Base-by-base conservation (phyloP, 2,888 invertebrate genomes). In the Alloplasta piceator region DNA sequence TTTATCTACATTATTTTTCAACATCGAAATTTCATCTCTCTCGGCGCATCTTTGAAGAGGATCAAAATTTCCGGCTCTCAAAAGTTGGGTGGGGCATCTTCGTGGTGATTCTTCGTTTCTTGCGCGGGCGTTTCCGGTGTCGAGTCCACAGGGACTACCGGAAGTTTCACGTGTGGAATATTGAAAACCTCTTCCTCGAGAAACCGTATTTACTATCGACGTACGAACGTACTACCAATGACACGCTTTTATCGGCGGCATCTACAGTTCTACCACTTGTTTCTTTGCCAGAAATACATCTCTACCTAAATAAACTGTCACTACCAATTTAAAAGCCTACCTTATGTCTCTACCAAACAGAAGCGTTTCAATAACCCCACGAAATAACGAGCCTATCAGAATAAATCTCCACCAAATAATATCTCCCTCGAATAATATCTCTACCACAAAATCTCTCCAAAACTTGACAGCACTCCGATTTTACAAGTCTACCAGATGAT, bases 141-240 rank as follows among this genome's bases (percentile, higher is more conserved):
- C 16, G 38, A n/a, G 39, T 26, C 26, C 39, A 55, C 43, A 36
- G 50, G 9, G 7, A 52, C 61, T 68, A 74, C 52, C 78, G 78
- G 78, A 78, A 78, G 71, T 67, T 39, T 55, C 78, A 55, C 66
- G 48, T 48, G 46, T 36, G 12, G 81, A 81, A 81, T 81, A 81
- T 70, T 58, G 70, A 81, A 55, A 73, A 60, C 67, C 64, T 52
- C 26, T 26, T 26, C 26, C 26, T 64, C 55, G 58, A 75, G 50
- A 14, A 26, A 46, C 38, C 66, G n/a, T 16, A 61, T 6, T 52
- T 36, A 7, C 36, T 64, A 50, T 64, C 52, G 46, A 74, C n/a
- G 41, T 43, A 71, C 66, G 55, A 80, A 43, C 60, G 66, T 46
- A 55, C n/a, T 48, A 12, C n/a, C 36, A 55, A 60, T 50, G 60